Conservation (phyloP, 1,140 invertebrate species). For the Notospermus geniculatus region DNA sequence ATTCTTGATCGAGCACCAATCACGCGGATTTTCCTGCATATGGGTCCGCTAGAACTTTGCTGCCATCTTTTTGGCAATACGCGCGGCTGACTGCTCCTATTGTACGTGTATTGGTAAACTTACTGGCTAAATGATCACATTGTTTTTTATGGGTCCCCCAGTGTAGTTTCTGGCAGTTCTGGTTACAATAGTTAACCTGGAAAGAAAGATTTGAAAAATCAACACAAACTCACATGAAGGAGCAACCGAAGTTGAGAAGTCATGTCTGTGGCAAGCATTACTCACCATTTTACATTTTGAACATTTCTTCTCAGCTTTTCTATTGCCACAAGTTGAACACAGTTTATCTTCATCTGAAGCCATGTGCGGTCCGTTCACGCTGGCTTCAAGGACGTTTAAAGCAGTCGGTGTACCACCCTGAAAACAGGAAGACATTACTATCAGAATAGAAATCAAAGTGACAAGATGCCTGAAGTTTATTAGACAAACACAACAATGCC, state of each 20-base stretch:
- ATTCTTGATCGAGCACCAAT: no score
- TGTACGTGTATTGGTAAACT: no score
- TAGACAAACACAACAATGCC: no score
- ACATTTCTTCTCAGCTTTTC: slow-evolving; percentile 87
- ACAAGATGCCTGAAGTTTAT: no score
- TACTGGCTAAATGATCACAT: slow-evolving; percentile 56
- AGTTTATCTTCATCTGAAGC: slow-evolving; percentile 66
- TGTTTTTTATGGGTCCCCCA: slow-evolving; percentile 95
- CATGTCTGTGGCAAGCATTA: background rate
- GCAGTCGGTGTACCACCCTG: slow-evolving; percentile 60
- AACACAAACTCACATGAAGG: background rate
- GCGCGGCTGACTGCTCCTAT: no score
- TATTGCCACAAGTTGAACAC: slow-evolving; percentile 86
- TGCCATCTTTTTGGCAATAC: no score
- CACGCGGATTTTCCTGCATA: no score
- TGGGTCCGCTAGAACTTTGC: no score
- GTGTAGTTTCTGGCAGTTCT: slow-evolving; percentile 90
- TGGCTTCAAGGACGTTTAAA: slow-evolving; percentile 72
- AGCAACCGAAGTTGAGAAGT: background rate
- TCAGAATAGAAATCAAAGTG: no score
- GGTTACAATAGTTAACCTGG: slow-evolving; percentile 85
- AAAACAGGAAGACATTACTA: slow-evolving; percentile 2
- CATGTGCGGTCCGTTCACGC: slow-evolving; percentile 80
- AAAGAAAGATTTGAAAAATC: slow-evolving; percentile 24
- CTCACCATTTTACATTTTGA: slow-evolving; percentile 81